Percentiles rank a stretch among this genome's conserved stretches.
phyloP scores from a whole-genome alignment of 64 coral and sea anemone species.

The Actinia tenebrosa region DNA sequence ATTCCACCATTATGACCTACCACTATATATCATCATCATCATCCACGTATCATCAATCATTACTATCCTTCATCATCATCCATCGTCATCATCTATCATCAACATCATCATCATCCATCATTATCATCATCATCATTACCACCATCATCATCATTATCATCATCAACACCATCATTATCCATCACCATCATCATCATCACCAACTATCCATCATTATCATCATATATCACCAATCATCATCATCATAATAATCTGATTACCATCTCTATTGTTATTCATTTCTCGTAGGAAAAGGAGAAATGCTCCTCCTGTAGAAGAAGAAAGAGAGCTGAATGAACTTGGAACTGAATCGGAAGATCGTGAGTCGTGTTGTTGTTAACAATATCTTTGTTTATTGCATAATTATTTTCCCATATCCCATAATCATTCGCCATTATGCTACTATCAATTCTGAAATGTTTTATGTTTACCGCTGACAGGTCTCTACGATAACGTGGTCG shows the following conservation, averaged over 20 bases:
- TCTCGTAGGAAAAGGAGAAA: background rate
- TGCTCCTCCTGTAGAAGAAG: background rate
- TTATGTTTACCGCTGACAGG: background rate
- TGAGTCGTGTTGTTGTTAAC: background rate
- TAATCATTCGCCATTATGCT: no score
- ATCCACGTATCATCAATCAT: background rate
- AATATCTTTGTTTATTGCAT: background rate
- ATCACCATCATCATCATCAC: no score
- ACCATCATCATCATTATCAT: no score
- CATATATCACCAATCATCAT: no score
- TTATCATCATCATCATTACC: no score
- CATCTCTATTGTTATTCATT: no score
- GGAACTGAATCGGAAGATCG: background rate
- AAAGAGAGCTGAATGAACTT: background rate
- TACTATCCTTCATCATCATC: background rate
- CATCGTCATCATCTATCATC: background rate
- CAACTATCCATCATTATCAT: no score
- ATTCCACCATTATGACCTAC: background rate
- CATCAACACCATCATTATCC: background rate
- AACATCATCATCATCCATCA: no score
- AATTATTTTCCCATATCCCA: no score
- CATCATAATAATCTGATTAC: background rate
- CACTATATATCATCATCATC: background rate
- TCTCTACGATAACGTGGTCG: background rate
- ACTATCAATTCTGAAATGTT: no score